A percentile compares a stretch with the other conserved stretches of the same genome.
phyloP scores from a whole-genome alignment of 1,140 invertebrate genomes.

The Heterodera schachtii region DNA sequence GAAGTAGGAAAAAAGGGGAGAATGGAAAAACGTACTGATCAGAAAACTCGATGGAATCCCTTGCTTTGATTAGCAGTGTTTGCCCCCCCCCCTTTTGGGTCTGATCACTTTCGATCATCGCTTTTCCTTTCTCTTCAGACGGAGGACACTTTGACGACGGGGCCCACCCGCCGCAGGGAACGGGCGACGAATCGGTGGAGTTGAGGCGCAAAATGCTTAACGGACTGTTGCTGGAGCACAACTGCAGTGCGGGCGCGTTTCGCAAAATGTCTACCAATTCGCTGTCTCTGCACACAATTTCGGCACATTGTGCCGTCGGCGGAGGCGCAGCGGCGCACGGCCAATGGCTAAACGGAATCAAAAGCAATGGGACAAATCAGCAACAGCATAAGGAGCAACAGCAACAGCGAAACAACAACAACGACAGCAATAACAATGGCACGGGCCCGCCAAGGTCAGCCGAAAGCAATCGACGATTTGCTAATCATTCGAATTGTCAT shows the following conservation, averaged over 20 bases:
- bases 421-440: neutral
- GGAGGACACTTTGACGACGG: neutral
- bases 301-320: neutral
- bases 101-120: neutral
- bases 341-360: neutral
- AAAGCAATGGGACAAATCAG: neutral
- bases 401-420: slow-evolving; percentile 2
- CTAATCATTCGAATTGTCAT: too few relatives aligned
- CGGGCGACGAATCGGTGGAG: neutral
- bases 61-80: slow-evolving; percentile 8
- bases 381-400: neutral
- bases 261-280: slow-evolving; percentile 1
- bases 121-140: neutral
- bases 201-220: slow-evolving; percentile 10
- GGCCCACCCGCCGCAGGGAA: neutral
- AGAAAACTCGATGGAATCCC: neutral
- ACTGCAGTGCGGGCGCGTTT: neutral
- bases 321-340: too few relatives aligned
- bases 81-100: neutral
- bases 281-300: slow-evolving; percentile 12
- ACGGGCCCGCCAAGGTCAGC: neutral
- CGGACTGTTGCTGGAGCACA: slow-evolving; percentile 3
- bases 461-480: neutral
- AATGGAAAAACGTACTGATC: neutral
- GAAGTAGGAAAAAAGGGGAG: neutral